Conservation (phyloP, 1,140 invertebrate species). For the Camponotus vicinus region DNA sequence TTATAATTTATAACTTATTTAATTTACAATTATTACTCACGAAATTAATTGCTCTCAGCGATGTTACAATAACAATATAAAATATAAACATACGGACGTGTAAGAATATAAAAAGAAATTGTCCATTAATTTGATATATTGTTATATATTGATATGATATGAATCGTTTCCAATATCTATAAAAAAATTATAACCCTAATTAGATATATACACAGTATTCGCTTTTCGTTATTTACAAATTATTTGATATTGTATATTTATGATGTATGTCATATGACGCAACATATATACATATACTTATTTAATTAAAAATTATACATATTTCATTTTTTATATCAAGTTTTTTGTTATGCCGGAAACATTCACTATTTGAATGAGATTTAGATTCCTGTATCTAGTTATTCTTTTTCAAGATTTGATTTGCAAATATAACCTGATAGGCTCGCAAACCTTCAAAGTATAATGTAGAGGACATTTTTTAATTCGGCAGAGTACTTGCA, state of each 20-base stretch:
- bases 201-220: neutral
- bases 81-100: no score
- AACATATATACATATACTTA: neutral
- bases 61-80: no score
- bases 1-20: no score
- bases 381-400: conserved; percentile 50
- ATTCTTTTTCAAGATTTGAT: conserved; percentile 49
- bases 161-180: neutral
- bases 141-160: neutral
- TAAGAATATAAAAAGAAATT: no score
- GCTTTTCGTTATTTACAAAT: neutral
- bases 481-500: conserved; percentile 18
- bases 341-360: conserved; percentile 39
- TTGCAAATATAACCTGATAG: conserved; percentile 57
- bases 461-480: conserved; percentile 2
- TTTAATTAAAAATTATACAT: neutral
- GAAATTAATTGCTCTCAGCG: no score
- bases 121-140: no score
- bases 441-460: conserved; percentile 53
- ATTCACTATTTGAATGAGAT: conserved; percentile 69
- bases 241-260: neutral
- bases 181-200: neutral
- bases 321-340: neutral
- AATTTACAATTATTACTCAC: no score
- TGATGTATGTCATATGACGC: neutral